Evolutionary conservation across 1,140 invertebrate species (phyloP).

Genomic region (Odontomachus brunneus): DNA sequence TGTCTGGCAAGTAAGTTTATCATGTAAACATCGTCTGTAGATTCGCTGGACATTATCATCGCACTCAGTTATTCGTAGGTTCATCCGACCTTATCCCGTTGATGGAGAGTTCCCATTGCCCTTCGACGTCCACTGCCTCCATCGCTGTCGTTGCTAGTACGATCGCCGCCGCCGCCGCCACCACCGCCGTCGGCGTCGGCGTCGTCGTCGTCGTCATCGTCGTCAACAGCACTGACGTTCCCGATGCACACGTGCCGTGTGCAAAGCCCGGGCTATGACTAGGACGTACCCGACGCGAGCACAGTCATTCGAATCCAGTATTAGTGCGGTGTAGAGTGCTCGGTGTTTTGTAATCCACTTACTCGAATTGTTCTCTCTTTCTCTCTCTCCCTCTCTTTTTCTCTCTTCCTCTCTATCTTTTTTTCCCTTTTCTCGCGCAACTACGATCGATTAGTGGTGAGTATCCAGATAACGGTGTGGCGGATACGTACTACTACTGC

Average conservation of each 20-base stretch:
- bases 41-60: too few relatives aligned
- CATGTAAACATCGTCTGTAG: too few relatives aligned
- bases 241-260: conserved; percentile 84
- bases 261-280: conserved; percentile 85
- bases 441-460: conserved; percentile 72
- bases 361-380: conserved; percentile 66
- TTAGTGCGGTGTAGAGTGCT: conserved; percentile 83
- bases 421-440: conserved; percentile 50
- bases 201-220: conserved; percentile 57
- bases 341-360: conserved; percentile 72
- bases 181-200: conserved; percentile 53
- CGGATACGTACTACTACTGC: conserved; percentile 34
- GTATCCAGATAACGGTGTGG: conserved; percentile 58
- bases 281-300: conserved; percentile 82
- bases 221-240: conserved; percentile 80
- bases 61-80: too few relatives aligned
- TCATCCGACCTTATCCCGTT: background rate
- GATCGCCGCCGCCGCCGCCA: conserved; percentile 4
- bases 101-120: background rate
- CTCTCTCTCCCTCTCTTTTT: conserved; percentile 68
- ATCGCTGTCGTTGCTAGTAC: background rate
- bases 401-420: conserved; percentile 56
- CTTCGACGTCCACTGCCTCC: conserved; percentile 6
- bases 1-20: too few relatives aligned
- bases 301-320: conserved; percentile 86